phyloP scores from a whole-genome alignment of 1,140 invertebrate species.

The Antheraea mylitta region DNA sequence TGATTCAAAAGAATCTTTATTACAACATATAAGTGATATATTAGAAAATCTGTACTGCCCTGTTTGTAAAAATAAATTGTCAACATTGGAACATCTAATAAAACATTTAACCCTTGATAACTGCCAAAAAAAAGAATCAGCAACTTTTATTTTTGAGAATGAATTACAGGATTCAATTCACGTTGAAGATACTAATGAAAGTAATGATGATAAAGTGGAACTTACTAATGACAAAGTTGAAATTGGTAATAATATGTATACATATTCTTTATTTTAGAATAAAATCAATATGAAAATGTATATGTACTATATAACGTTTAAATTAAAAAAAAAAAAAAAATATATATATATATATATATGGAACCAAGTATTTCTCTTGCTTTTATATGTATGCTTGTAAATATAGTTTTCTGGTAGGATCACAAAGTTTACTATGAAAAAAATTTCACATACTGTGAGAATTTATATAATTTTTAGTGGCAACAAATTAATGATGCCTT shows the following conservation, averaged over 20 bases:
- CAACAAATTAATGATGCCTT: too few relatives aligned
- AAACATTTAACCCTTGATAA: slow-evolving; percentile 73
- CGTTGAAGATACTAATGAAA: not conserved
- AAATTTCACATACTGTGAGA: too few relatives aligned
- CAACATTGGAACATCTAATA: slow-evolving; percentile 76
- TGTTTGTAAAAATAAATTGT: slow-evolving; percentile 77
- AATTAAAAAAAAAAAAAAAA: too few relatives aligned
- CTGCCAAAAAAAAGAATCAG: slow-evolving; percentile 27
- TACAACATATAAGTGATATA: slow-evolving; percentile 81
- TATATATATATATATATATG: too few relatives aligned
- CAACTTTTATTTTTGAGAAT: not conserved
- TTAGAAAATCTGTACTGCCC: slow-evolving; percentile 81
- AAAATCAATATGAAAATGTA: not conserved
- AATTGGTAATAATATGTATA: not conserved
- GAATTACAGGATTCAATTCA: not conserved
- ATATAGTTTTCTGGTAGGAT: too few relatives aligned
- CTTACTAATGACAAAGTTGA: not conserved
- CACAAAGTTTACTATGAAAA: too few relatives aligned
- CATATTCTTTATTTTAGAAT: not conserved
- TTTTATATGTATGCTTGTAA: too few relatives aligned
- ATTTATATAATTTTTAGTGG: too few relatives aligned
- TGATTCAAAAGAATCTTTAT: slow-evolving; percentile 76
- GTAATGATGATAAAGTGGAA: not conserved
- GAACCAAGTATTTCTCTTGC: too few relatives aligned
- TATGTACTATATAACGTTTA: not conserved